Base-by-base conservation (phyloP, 2,113 vertebrate species). In the Gymnorhina tibicen region DNA sequence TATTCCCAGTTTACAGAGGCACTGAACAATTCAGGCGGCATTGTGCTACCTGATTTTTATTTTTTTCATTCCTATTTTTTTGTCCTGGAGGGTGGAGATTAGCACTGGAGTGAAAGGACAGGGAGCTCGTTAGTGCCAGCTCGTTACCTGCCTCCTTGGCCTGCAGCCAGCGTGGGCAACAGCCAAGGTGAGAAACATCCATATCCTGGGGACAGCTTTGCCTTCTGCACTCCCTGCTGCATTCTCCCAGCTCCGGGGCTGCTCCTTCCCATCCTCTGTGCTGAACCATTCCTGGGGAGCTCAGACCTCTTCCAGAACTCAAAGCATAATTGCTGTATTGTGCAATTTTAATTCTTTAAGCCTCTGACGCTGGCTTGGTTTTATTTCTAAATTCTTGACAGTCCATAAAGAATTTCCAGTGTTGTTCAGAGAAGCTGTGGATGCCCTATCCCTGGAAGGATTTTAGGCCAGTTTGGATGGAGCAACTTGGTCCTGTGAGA, bases 81-180 rank as follows among this genome's bases (percentile, higher is more conserved):
- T 62, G 27, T 47, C 32, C 83, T 86, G 88, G 68, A 82, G 73
- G 68, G 68, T 75, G 84, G 64, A 90, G 95, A 95, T 97, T 86
- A 95, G 85, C 55, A 3, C 22, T 69, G 76, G 20, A 81, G 76
- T 70, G 78, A 95, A 96, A 97, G 93, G 93, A 88, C 64, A 56
- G 87, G 74, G 86, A 76, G 30, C 92, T 96, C 56, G 9, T 97
- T 97, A 89, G 75, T 91, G 80, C 30, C 28, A 91, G 79, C 85
- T 93, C 11, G 4, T 87, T 89, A 88, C 94, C 94, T 88, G 72
- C 80, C 86, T 83, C 70, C 75, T 82, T 89, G 84, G 84, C 55
- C 73, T 59, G 47, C 68, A 73, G 81, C 95, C 95, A 77, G 11
- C 35, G 42, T 64, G 62, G 76, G 78, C 72, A 79, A 16, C 49